Conservation (phyloP, 1,140 invertebrate genomes). For the Coptotermes formosanus region DNA sequence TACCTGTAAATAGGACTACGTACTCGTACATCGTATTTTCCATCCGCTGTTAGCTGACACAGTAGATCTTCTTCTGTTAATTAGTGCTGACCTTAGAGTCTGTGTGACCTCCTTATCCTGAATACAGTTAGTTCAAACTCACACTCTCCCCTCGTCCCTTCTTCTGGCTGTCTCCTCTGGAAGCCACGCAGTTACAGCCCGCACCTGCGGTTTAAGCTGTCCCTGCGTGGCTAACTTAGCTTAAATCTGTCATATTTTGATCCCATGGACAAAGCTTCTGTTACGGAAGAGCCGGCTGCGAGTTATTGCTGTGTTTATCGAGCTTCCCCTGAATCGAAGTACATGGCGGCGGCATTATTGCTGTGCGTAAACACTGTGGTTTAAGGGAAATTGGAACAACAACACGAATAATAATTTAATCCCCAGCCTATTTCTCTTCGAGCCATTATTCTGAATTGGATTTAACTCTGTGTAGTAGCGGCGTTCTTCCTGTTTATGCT, state of each 20-base stretch:
- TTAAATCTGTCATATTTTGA: slow-evolving; percentile 10
- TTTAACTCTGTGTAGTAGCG: background rate
- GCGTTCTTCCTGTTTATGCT: no score
- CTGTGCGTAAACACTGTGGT: background rate
- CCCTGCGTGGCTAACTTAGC: background rate
- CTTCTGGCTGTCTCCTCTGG: background rate
- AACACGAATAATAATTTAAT: slow-evolving; percentile 14
- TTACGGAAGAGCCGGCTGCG: background rate
- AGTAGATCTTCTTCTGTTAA: no score
- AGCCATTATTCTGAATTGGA: background rate
- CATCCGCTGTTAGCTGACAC: no score
- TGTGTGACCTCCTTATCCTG: no score
- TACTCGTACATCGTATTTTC: no score
- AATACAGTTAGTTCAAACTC: background rate
- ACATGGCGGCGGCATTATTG: background rate
- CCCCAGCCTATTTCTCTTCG: background rate
- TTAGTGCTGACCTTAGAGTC: no score
- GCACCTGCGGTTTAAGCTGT: background rate
- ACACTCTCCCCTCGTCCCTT: background rate
- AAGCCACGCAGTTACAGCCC: background rate
- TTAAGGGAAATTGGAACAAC: background rate
- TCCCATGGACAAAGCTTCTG: background rate
- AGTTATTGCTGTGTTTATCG: no score
- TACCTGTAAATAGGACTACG: no score
- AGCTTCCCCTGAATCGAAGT: no score